These are phyloP conservation scores for Chamaetylas fuelleborni DNA, from an alignment of 2,113 vertebrate species.

Conservation along the genomic window DNA sequence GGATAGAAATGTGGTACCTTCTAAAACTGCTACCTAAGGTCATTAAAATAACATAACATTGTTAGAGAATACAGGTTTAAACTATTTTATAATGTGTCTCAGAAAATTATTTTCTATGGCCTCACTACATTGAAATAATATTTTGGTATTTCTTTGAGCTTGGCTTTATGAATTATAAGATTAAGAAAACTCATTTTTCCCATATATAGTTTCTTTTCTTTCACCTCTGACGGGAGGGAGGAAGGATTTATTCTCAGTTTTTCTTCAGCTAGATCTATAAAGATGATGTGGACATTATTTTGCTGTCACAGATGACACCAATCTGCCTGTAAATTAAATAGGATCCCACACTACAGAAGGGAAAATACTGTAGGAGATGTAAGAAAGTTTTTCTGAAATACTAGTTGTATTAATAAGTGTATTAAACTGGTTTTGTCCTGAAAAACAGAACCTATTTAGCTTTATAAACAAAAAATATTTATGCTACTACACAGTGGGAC, in stretches of 20 bases:
- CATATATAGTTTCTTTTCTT: not conserved
- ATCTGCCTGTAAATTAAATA: not conserved
- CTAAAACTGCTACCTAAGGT: not conserved
- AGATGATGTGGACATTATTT: not conserved
- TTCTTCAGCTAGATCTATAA: not conserved
- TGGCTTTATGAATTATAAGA: not conserved
- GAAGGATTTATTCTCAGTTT: not conserved
- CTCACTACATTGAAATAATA: not conserved
- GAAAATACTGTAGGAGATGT: not conserved
- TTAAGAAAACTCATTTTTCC: not conserved
- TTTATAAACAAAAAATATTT: not conserved
- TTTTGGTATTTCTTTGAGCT: not conserved
- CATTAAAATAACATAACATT: not conserved
- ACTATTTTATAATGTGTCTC: fast-evolving
- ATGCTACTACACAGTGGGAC: not conserved
- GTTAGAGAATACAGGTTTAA: not conserved
- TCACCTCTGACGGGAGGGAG: not conserved
- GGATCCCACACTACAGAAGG: not conserved
- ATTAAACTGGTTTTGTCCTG: not conserved
- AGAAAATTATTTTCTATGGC: not conserved
- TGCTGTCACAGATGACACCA: not conserved
- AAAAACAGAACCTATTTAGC: not conserved
- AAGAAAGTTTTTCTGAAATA: not conserved
- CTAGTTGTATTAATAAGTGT: not conserved
- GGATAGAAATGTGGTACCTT: not conserved